Evolutionary conservation across 2,113 vertebrate species (phyloP).

Genomic region (Murina feae): DNA sequence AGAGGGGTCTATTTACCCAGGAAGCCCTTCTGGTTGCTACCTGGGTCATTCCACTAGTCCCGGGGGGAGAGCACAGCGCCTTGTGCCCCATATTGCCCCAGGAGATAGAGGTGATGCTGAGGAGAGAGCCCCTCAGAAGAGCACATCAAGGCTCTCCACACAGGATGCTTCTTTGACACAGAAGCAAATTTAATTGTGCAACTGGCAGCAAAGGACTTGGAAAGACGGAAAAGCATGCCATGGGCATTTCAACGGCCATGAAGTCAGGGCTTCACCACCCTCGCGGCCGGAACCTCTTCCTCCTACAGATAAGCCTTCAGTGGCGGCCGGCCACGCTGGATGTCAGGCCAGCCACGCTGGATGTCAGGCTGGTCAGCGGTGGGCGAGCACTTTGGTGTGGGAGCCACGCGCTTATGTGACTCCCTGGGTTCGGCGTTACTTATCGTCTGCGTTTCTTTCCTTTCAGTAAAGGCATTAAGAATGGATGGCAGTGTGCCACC

Average conservation of each 20-base stretch:
- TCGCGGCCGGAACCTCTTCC: background rate
- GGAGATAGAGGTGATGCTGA: background rate
- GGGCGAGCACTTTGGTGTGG: fast-evolving
- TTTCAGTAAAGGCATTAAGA: background rate
- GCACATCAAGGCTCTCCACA: background rate
- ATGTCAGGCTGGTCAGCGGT: fast-evolving
- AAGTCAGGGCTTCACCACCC: background rate
- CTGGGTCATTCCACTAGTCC: fast-evolving
- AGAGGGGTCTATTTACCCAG: background rate
- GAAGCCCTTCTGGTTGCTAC: fast-evolving
- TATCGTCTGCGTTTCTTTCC: background rate
- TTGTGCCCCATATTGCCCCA: background rate
- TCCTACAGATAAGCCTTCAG: background rate
- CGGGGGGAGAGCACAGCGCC: background rate
- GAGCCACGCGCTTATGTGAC: fast-evolving
- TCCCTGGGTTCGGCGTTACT: background rate
- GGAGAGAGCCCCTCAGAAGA: background rate
- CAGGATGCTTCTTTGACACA: background rate
- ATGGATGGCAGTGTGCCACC: fast-evolving
- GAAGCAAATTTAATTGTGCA: background rate
- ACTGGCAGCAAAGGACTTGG: no score
- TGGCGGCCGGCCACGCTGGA: fast-evolving
- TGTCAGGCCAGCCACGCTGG: fast-evolving
- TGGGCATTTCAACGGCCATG: background rate
- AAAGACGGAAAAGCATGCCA: fast-evolving